Base-by-base conservation (phyloP, 2,888 invertebrate species). In the Eristalis pertinax region DNA sequence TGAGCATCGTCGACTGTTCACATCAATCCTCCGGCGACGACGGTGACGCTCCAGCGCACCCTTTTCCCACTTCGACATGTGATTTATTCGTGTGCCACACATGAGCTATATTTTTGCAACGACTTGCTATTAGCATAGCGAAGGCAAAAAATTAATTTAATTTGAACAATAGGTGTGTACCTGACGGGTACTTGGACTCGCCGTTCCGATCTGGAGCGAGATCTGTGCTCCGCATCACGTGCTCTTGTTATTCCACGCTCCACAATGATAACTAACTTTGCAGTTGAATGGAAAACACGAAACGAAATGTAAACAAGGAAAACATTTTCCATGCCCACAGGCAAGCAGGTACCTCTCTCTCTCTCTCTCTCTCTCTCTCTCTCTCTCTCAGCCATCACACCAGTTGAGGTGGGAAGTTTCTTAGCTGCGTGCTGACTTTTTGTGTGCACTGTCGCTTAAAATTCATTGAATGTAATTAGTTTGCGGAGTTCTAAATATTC, bases 1-100 rank as follows among this genome's bases (percentile, higher is more conserved):
- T 10, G 11, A 22, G 56, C 32, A 38, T 69, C 24, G 4, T 24
- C 11, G 77, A 58, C 32, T 65, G 15, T 70, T 70, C 60, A 73
- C 73, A 79, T 79, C 65, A 72, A 72, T 79, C 72, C 43, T 58
- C 79, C 64, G 38, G 38, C 63, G 41, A 19, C 35, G 62, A 1
- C 1, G 32, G 62, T n/a, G 41, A 69, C 29, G 63, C 50, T 64
- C 15, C 24, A 7, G 1, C 41, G 38, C 29, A 4, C 56, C n/a
- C 19, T 22, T 58, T 19, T 19, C n/a, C 26, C 26, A n/a, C 29
- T 19, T 26, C 24, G 29, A n/a, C 69, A 29, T 58, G 13, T 13
- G 22, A 70, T 56, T 58, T 35, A 13, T 22, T 15, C 15, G 35
- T n/a, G 22, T 7, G 35, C 56, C 50, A 8, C 19, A 50, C 50